Percentiles rank a stretch among this genome's conserved stretches.
Conservation (phyloP, 2,888 invertebrate genomes). For the Enchytraeus crypticus region DNA sequence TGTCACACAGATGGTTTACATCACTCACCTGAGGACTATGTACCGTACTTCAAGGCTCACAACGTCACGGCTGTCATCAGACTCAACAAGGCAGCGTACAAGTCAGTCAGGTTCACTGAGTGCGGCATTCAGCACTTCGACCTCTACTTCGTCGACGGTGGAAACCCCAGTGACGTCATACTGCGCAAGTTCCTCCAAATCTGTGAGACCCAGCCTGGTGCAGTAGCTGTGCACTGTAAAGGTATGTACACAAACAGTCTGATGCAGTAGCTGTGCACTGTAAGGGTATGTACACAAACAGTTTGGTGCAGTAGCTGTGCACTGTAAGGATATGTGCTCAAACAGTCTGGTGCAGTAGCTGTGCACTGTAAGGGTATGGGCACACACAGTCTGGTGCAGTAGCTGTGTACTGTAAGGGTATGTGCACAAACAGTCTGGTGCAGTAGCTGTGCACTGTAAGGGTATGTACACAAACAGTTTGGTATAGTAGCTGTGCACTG, state of each 20-base stretch:
- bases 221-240: constrained; percentile 94
- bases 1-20: constrained; percentile 32
- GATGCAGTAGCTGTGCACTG: too few relatives aligned
- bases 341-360: too few relatives aligned
- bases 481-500: too few relatives aligned
- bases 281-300: too few relatives aligned
- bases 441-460: too few relatives aligned
- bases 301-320: constrained; percentile 93
- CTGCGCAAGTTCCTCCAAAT: constrained; percentile 78
- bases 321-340: constrained; percentile 69
- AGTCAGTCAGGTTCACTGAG: constrained; percentile 72
- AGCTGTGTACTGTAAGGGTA: too few relatives aligned
- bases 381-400: too few relatives aligned
- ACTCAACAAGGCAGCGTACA: constrained; percentile 86
- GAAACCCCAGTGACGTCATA: constrained; percentile 81
- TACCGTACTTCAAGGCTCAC: constrained; percentile 78
- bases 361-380: too few relatives aligned
- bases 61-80: constrained; percentile 77
- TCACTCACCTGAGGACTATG: constrained; percentile 88
- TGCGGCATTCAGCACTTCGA: constrained; percentile 90
- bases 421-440: too few relatives aligned
- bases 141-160: constrained; percentile 93
- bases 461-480: too few relatives aligned
- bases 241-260: constrained; percentile 39
- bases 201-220: constrained; percentile 77